phyloP scores from a whole-genome alignment of 2,888 invertebrate genomes.

The Ecliptopera silaceata region DNA sequence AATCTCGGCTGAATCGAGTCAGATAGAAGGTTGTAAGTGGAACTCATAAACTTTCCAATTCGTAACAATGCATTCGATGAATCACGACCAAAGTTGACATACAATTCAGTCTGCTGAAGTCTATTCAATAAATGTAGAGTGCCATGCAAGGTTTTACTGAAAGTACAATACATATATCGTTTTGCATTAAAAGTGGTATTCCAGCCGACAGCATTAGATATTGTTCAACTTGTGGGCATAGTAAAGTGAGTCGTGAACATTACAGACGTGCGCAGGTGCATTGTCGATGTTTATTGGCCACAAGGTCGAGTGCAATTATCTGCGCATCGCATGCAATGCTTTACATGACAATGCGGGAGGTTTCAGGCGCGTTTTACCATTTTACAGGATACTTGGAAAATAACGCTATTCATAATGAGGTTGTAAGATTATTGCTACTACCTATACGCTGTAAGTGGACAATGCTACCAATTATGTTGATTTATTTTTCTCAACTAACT shows the following conservation, averaged over 20 bases:
- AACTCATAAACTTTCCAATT: too few species aligned
- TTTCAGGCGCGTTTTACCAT: background rate
- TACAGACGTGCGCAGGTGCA: slow-evolving; percentile 4
- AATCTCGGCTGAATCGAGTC: slow-evolving; percentile 16
- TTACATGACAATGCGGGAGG: slow-evolving; percentile 14
- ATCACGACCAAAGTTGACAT: too few species aligned
- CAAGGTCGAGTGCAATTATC: slow-evolving; percentile 19
- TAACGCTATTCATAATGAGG: too few species aligned
- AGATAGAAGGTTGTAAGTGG: too few species aligned
- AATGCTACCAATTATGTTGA: too few species aligned
- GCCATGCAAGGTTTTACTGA: background rate
- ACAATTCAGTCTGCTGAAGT: background rate
- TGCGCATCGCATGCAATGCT: slow-evolving; percentile 8
- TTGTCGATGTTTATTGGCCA: slow-evolving; percentile 5
- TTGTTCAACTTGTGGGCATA: background rate
- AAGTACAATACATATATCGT: background rate
- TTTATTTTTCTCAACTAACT: too few species aligned
- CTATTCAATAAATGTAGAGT: background rate
- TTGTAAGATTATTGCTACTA: too few species aligned
- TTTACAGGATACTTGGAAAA: too few species aligned
- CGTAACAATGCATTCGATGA: too few species aligned
- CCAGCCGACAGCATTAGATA: background rate
- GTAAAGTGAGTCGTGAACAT: background rate
- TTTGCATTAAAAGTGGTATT: background rate
- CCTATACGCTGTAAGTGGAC: too few species aligned